phyloP scores from a whole-genome alignment of 2,888 invertebrate genomes.

The Nephrotoma guestfalica region DNA sequence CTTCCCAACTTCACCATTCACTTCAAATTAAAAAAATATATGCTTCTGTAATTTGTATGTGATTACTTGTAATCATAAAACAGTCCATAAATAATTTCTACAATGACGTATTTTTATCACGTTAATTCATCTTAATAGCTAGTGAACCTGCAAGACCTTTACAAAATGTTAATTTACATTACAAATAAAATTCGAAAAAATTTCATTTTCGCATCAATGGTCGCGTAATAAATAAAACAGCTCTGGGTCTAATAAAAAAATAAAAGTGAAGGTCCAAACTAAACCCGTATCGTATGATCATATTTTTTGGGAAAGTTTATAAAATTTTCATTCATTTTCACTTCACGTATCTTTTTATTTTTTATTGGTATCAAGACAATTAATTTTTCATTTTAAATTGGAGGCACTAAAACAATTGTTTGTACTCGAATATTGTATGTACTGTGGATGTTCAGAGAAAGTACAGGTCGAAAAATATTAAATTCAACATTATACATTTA shows the following conservation, averaged over 20 bases:
- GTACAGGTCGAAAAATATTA: neutral
- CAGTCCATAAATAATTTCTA: neutral
- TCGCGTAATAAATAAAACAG: no score
- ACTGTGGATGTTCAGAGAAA: neutral
- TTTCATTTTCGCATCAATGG: no score
- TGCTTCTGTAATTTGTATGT: no score
- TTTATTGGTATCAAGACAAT: neutral
- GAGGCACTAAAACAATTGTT: neutral
- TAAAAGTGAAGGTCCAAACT: neutral
- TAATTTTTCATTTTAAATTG: neutral
- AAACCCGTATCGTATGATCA: neutral
- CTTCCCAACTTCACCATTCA: no score
- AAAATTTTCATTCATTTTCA: neutral
- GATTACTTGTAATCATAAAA: no score
- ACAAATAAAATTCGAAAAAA: neutral
- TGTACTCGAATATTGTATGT: neutral
- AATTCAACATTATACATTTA: neutral
- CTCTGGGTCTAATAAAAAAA: no score
- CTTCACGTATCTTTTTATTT: neutral
- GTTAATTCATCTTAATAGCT: neutral
- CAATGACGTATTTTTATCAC: neutral
- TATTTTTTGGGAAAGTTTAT: neutral
- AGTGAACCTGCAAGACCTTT: neutral
- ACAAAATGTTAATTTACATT: neutral
- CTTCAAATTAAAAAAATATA: no score